Base-by-base conservation (phyloP, 2,888 invertebrate genomes). In the Ferrisia virgata region DNA sequence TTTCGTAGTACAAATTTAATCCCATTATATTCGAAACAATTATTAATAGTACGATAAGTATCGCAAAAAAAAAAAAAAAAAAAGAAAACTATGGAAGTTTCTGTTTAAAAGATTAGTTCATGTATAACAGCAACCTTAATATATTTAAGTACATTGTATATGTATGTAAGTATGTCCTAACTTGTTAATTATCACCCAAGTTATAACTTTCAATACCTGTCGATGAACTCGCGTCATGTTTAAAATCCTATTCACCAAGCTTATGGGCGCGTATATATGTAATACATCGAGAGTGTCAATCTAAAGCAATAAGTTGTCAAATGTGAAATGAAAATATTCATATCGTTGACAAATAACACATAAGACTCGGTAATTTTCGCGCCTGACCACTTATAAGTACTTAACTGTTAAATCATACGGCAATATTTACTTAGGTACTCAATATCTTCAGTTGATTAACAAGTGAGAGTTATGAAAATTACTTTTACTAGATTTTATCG, bases 381-480 rank as follows among this genome's bases (percentile, higher is more conserved):
- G 28, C n/a, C 13, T 64, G 64, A 13, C 64, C 64, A 64, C 28
- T 64, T 28, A 58, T 58, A 28, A 64, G 64, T 64, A 64, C 64
- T 64, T 64, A 25, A 15, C 64, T 64, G 64, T 64, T 64, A 64
- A 64, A 64, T 64, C 64, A 28, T 53, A 64, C 18, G 64, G 28
- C 64, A 64, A 64, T 64, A 64, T 64, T 64, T 64, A 28, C 64
- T 64, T 8, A 8, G 53, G 53, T 64, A 64, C 28, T 64, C 64
- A 28, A 64, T 25, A 64, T 31, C 28, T 64, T 31, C 28, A 28
- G 28, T 64, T 64, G 64, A 64, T 64, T 64, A 64, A 64, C 64
- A 64, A 64, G 64, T 64, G 64, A 64, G 64, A 64, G 64, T 64
- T 64, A 53, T 64, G 64, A 64, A 64, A 64, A 64, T 31, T 64